Evolutionary conservation across 2,888 invertebrate species (phyloP).

Genomic region (Serrognathus titanus): DNA sequence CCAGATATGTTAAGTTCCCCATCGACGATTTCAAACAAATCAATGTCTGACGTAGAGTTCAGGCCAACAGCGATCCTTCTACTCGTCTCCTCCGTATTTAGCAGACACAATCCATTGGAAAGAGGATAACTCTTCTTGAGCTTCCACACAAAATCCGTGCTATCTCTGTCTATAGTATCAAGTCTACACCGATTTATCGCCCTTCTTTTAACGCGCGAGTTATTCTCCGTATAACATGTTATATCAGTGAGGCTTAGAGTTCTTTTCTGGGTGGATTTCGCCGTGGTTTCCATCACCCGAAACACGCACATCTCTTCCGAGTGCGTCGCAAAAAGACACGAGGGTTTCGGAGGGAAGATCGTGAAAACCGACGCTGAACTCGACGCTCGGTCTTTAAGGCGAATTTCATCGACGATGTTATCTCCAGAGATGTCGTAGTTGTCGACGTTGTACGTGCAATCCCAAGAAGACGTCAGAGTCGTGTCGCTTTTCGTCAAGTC

Average conservation of each 20-base stretch:
- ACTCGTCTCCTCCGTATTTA: too few species aligned
- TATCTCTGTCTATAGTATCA: slow-evolving; percentile 1
- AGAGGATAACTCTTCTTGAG: slow-evolving; percentile 13
- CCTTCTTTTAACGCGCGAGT: not conserved
- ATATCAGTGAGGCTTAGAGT: slow-evolving; percentile 8
- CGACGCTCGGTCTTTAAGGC: slow-evolving; percentile 5
- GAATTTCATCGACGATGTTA: slow-evolving; percentile 14
- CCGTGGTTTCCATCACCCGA: not conserved
- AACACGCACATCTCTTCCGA: slow-evolving; percentile 1
- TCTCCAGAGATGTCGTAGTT: slow-evolving; percentile 16
- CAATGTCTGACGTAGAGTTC: too few species aligned
- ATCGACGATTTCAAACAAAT: too few species aligned
- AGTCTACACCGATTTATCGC: slow-evolving; percentile 2
- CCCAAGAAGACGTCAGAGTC: not conserved
- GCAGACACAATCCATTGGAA: not conserved
- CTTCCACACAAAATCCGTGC: slow-evolving; percentile 13
- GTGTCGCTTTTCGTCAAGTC: slow-evolving; percentile 7
- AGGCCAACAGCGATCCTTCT: too few species aligned
- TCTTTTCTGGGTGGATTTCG: slow-evolving; percentile 4
- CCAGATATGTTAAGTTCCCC: too few species aligned
- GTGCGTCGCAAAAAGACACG: slow-evolving; percentile 9
- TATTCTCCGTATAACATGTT: too few species aligned
- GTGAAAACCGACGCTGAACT: slow-evolving; percentile 13
- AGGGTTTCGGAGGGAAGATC: slow-evolving; percentile 12
- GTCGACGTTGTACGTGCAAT: not conserved